These are phyloP conservation scores for Drymodes brunneopygia DNA, from an alignment of 2,113 vertebrate genomes.

Conservation along the genomic window DNA sequence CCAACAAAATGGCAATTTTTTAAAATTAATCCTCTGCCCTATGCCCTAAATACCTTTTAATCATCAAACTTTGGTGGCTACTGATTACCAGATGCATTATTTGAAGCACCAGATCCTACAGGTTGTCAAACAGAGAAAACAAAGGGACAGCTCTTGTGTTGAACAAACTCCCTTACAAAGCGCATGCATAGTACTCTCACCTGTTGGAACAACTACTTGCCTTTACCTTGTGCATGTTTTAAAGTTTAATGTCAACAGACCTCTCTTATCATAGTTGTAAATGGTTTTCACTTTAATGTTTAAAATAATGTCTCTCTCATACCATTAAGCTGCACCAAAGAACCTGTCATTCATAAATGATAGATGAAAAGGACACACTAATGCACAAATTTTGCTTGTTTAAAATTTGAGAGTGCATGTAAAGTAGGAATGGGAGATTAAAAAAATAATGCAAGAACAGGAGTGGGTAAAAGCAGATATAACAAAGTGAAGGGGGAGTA, in stretches of 20 bases:
- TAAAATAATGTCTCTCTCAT: constrained; percentile 95
- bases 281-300: constrained; percentile 99
- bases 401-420: constrained; percentile 86
- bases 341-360: constrained; percentile 92
- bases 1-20: background rate
- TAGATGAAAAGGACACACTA: constrained; percentile 85
- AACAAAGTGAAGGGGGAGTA: constrained; percentile 76
- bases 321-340: constrained; percentile 87
- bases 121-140: constrained; percentile 15
- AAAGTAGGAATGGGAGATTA: constrained; percentile 87
- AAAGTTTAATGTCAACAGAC: constrained; percentile 94
- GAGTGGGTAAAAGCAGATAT: constrained; percentile 76
- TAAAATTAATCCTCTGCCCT: background rate
- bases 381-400: constrained; percentile 92
- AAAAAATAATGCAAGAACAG: constrained; percentile 86
- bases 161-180: constrained; percentile 50
- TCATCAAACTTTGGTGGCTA: background rate
- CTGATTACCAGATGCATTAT: background rate
- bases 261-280: constrained; percentile 95
- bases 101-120: background rate
- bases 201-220: constrained; percentile 73
- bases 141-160: constrained; percentile 30
- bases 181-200: background rate
- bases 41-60: background rate
- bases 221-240: constrained; percentile 83